A percentile compares a stretch with the other conserved stretches of the same genome.
Conservation (phyloP, 2,113 vertebrate species). For the Martes martes region DNA sequence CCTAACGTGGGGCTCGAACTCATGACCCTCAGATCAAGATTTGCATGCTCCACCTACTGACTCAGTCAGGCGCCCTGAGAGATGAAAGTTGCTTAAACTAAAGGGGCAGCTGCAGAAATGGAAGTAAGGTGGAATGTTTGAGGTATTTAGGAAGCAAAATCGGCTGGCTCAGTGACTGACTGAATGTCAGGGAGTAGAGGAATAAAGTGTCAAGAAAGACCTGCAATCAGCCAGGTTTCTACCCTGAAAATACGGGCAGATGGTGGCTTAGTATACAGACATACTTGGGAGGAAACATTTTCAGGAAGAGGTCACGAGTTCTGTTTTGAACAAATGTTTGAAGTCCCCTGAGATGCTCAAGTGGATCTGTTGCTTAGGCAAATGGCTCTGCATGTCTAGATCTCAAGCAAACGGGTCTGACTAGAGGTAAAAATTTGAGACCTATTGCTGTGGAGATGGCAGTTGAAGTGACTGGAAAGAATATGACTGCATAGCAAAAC, state of each 20-base stretch:
- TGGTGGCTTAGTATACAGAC: not conserved
- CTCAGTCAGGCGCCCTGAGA: not conserved
- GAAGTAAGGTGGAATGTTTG: not conserved
- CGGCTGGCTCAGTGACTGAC: not conserved
- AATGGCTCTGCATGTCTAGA: not conserved
- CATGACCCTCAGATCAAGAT: not conserved
- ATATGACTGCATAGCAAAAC: not conserved
- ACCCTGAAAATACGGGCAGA: not conserved
- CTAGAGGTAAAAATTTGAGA: not conserved
- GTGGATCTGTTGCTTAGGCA: not conserved
- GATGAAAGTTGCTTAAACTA: not conserved
- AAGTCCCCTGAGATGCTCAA: not conserved
- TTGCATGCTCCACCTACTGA: not conserved
- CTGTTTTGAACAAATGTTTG: not conserved
- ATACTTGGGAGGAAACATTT: not conserved
- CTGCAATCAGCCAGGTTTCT: not conserved
- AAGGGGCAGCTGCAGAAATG: not conserved
- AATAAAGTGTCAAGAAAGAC: not conserved
- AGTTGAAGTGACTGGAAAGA: not conserved
- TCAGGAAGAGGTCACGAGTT: not conserved
- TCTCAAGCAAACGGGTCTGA: not conserved
- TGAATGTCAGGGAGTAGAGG: not conserved
- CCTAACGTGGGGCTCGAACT: not conserved
- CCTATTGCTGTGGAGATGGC: not conserved
- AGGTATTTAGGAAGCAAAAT: not conserved